Percentiles rank a stretch among this genome's conserved stretches.
Conservation (phyloP, 2,797 vertebrate species). For the Aeoliscus strigatus region DNA sequence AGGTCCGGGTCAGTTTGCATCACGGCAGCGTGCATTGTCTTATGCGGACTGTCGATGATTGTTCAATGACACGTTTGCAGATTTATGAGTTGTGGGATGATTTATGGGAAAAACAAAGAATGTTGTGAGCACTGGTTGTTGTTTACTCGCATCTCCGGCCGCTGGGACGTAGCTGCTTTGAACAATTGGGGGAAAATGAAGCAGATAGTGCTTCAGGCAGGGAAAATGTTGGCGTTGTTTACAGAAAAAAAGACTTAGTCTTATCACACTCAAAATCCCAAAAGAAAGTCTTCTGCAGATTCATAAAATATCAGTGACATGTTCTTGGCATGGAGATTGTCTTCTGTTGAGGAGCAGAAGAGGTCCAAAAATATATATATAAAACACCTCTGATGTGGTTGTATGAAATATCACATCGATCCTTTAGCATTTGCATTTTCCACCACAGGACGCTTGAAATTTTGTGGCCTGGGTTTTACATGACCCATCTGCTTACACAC, state of each 20-base stretch:
- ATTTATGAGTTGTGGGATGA: slow-evolving; percentile 15
- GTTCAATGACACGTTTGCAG: background rate
- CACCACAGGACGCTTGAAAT: slow-evolving; percentile 9
- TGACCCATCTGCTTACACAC: slow-evolving; percentile 24
- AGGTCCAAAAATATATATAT: slow-evolving; percentile 16
- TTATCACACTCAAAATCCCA: slow-evolving; percentile 35
- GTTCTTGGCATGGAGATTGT: slow-evolving; percentile 39
- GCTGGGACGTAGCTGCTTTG: slow-evolving; percentile 15
- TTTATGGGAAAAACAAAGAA: slow-evolving; percentile 7
- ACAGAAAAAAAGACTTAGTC: slow-evolving; percentile 27
- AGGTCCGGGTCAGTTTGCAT: slow-evolving; percentile 8
- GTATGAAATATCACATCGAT: slow-evolving; percentile 14
- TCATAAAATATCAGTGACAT: slow-evolving; percentile 44
- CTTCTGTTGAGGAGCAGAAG: slow-evolving; percentile 44
- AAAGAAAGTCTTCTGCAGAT: slow-evolving; percentile 38
- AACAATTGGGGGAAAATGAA: slow-evolving; percentile 36
- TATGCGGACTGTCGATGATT: background rate
- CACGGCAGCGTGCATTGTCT: background rate
- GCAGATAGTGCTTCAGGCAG: slow-evolving; percentile 27
- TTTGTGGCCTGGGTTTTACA: slow-evolving; percentile 26
- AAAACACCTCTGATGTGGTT: slow-evolving; percentile 12
- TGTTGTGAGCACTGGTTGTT: background rate
- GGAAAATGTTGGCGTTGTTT: slow-evolving; percentile 19
- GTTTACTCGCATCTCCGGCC: slow-evolving; percentile 7
- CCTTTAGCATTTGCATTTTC: slow-evolving; percentile 22